These are phyloP conservation scores for Drosophila meridiana DNA, from an alignment of 2,888 invertebrate genomes.

Conservation along the genomic window DNA sequence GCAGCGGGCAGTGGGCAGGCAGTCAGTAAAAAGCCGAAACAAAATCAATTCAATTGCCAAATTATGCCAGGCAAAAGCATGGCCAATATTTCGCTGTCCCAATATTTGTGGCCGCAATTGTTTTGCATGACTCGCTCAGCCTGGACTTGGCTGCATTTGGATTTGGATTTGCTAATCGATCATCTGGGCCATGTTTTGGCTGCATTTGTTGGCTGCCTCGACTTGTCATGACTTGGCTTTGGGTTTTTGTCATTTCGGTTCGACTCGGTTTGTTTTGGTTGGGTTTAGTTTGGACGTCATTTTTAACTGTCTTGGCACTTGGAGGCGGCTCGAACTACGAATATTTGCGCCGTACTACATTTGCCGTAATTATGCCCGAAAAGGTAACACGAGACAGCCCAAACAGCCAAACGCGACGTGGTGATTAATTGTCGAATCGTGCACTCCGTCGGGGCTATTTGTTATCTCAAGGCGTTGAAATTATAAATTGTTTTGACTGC, in stretches of 20 bases:
- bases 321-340: slow-evolving; percentile 57
- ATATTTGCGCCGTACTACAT: slow-evolving; percentile 61
- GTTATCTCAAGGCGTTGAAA: slow-evolving; percentile 79
- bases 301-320: slow-evolving; percentile 70
- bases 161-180: slow-evolving; percentile 72
- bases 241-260: slow-evolving; percentile 65
- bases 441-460: slow-evolving; percentile 73
- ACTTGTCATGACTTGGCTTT: slow-evolving; percentile 42
- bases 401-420: slow-evolving; percentile 64
- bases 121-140: slow-evolving; percentile 69
- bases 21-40: slow-evolving; percentile 29
- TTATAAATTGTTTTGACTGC: slow-evolving; percentile 75
- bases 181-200: slow-evolving; percentile 65
- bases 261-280: neutral
- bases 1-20: neutral
- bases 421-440: slow-evolving; percentile 78
- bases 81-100: slow-evolving; percentile 72
- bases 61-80: slow-evolving; percentile 70
- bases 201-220: slow-evolving; percentile 33
- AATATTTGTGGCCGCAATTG: slow-evolving; percentile 77
- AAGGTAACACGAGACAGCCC: slow-evolving; percentile 61
- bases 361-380: slow-evolving; percentile 77
- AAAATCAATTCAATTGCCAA: slow-evolving; percentile 77
- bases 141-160: slow-evolving; percentile 62
- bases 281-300: slow-evolving; percentile 50